Evolutionary conservation across 2,797 vertebrate genomes (phyloP), one percentile per base, ranked within the genome.

Genomic region (Fratercula arctica): DNA sequence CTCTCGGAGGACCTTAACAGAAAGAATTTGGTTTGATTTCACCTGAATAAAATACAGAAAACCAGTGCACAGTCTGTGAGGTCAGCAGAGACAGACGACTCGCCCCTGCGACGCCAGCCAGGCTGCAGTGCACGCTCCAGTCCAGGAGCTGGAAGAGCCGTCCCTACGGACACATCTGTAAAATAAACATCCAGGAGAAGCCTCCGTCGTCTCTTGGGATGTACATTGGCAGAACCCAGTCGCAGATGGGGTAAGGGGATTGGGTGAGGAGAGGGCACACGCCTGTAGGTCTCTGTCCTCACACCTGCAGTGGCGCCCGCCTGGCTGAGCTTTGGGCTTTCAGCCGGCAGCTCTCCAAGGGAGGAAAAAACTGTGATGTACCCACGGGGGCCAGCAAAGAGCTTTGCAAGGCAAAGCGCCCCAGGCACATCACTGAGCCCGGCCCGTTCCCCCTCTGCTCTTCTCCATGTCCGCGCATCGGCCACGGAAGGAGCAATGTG

Each of bases 111-210:
- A 37, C 4, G 17, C 33, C 20, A 16, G 45, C 26, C 0, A 1
- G 3, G 18, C 31, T 14, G 1, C 10, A 9, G 37, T 0, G 1
- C 17, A 85, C 21, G 1, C 56, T 4, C 10, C 35, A 25, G 31
- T 5, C 1, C 1, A 20, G 61, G 35, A 59, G 31, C 43, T 20
- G 43, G 31, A 15, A 4, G 4, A 50, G 43, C 6, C 51, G 16
- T 56, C 41, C 10, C 50, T 29, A 15, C 8, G 1, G 25, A 6
- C 29, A n/a, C 60, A 11, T n/a, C 7, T 72, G 43, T 48, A 19
- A 46, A 56, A 13, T 6, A 5, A 66, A 41, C 29, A 41, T 6
- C 51, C 21, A 14, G 17, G 17, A 56, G 69, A 39, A 73, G 50
- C 26, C 9, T 39, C 41, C 31, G 10, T 59, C 45, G 69, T 17